phyloP scores from a whole-genome alignment of 2,888 invertebrate species.

The Sceliomorpha sp. region DNA sequence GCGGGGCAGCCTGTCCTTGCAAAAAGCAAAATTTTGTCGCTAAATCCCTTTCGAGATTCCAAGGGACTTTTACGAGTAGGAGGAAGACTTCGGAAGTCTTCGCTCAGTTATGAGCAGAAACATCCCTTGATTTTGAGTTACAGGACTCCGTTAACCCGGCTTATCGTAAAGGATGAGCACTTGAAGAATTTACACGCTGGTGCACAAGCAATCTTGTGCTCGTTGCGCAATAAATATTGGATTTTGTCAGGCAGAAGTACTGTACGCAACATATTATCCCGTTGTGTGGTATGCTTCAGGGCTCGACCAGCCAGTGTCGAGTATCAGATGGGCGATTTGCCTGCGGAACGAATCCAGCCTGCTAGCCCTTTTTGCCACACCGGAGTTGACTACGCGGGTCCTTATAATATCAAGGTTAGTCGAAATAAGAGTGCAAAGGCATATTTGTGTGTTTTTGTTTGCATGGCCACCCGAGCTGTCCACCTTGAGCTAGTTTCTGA shows the following conservation, averaged over 20 bases:
- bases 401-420: slow-evolving; percentile 11
- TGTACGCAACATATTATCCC: slow-evolving; percentile 24
- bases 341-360: slow-evolving; percentile 49
- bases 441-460: slow-evolving; percentile 8
- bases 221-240: slow-evolving; percentile 17
- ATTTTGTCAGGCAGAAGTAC: slow-evolving; percentile 31
- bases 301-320: slow-evolving; percentile 13
- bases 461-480: neutral
- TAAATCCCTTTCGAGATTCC: slow-evolving; percentile 21
- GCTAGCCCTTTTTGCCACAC: slow-evolving; percentile 46
- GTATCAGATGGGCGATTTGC: slow-evolving; percentile 39
- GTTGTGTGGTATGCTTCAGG: slow-evolving; percentile 39
- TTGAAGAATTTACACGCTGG: slow-evolving; percentile 27
- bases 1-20: neutral
- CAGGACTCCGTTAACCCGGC: slow-evolving; percentile 10
- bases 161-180: slow-evolving; percentile 31
- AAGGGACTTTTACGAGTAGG: slow-evolving; percentile 32
- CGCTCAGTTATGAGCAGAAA: slow-evolving; percentile 5
- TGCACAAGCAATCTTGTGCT: slow-evolving; percentile 16
- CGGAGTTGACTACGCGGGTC: slow-evolving; percentile 39
- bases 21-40: neutral
- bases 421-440: slow-evolving; percentile 24
- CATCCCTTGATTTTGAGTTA: slow-evolving; percentile 22
- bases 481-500: slow-evolving; percentile 1
- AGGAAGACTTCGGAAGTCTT: slow-evolving; percentile 30